phyloP scores from a whole-genome alignment of 2,888 invertebrate species.

The Chromoteleia sp. region DNA sequence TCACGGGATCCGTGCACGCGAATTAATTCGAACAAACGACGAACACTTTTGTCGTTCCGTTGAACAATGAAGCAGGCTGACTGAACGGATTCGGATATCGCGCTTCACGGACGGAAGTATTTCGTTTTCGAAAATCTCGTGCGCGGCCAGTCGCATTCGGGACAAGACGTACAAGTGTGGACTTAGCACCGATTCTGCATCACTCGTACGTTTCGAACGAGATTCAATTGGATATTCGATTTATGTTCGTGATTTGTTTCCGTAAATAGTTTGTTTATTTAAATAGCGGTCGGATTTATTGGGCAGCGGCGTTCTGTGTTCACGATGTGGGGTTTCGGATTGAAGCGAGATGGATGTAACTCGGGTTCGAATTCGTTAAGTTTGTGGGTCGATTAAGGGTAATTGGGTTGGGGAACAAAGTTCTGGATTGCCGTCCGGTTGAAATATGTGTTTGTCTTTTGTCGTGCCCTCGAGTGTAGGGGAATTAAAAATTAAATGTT shows the following conservation, averaged over 20 bases:
- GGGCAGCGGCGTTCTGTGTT: not conserved
- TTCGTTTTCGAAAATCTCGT: constrained; percentile 34
- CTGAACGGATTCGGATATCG: not conserved
- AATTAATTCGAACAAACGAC: constrained; percentile 20
- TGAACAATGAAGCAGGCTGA: constrained; percentile 14
- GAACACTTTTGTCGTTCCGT: not conserved
- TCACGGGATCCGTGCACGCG: not conserved
- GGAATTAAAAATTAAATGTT: no score
- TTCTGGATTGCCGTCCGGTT: not conserved
- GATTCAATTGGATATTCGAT: constrained; percentile 44
- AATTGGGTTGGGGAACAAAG: constrained; percentile 4
- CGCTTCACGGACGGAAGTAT: constrained; percentile 8
- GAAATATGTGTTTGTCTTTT: no score
- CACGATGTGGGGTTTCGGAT: not conserved
- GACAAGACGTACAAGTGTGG: constrained; percentile 59
- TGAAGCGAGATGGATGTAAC: constrained; percentile 6
- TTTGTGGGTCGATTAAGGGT: constrained; percentile 11
- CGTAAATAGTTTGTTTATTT: constrained; percentile 41
- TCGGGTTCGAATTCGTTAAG: not conserved
- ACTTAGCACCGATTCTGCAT: constrained; percentile 50
- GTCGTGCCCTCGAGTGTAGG: no score
- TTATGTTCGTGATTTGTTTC: constrained; percentile 45
- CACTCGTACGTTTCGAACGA: constrained; percentile 40
- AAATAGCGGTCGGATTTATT: constrained; percentile 9
- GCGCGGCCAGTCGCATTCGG: constrained; percentile 4